Base-by-base conservation (phyloP, 2,888 invertebrate genomes). In the Sphaeridia pumilis region DNA sequence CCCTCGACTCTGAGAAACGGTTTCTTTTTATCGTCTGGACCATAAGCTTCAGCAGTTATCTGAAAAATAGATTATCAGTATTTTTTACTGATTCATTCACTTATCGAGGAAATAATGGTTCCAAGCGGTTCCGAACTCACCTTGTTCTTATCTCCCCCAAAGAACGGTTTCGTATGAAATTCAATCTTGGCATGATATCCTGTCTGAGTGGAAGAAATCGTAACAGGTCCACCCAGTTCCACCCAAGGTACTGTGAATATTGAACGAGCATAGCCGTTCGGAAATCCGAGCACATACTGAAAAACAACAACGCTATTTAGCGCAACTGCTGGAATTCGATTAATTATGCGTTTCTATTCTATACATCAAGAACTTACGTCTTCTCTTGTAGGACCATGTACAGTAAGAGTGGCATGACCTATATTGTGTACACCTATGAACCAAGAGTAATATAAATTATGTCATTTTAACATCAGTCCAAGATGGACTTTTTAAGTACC, bases 181-280 rank as follows among this genome's bases (percentile, higher is more conserved):
- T 98, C 95, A 12, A 99, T 78, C 67, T 83, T 84, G 17, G 94
- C 90, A 68, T 80, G 81, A 70, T 89, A 95, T 5, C 93, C 95
- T 1, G 93, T 93, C 72, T 97, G 89, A 7, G 82, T 81, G 72
- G 97, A 98, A 51, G 80, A 82, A 58, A 98, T 87, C 51, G 80
- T 81, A 1, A 92, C 87, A 1, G 84, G 82, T 14, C 98, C 98
- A 51, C 97, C 97, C 22, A 99, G 74, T 71, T 99, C 98, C 67
- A 99, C 88, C 97, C 98, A 99, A 1, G 98, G 98, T 50, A 95
- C 87, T 35, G 94, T 92, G 67, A 98, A 75, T 67, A 97, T 97
- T 46, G 94, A 95, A 71, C 94, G 80, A 69, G 95, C 98, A 73
- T 98, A 99, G 58, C 94, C 98, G 73, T 90, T 95, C 12, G 98